Evolutionary conservation across 2,888 invertebrate genomes (phyloP).

Genomic region (Pycnomerus fuliginosus): DNA sequence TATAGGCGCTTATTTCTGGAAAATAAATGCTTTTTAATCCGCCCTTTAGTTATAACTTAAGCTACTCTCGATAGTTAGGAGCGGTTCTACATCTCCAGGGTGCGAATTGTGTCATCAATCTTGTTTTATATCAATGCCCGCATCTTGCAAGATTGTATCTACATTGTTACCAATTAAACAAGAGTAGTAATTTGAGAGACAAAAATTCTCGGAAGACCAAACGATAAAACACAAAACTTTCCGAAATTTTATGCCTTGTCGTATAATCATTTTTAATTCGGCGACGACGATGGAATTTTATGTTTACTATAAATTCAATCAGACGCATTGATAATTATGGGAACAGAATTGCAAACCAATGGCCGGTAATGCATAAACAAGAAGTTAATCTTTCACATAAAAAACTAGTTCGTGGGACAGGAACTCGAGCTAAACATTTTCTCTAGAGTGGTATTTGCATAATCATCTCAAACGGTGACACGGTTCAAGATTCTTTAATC

Average conservation of each 20-base stretch:
- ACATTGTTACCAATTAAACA: too few species aligned
- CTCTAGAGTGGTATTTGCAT: conserved; percentile 12
- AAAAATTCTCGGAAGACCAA: too few species aligned
- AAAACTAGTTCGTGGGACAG: not conserved
- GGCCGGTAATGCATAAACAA: conserved; percentile 3
- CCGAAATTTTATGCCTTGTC: too few species aligned
- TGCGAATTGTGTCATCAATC: not conserved
- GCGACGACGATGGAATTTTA: too few species aligned
- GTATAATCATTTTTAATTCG: too few species aligned
- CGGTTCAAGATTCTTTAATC: conserved; percentile 12
- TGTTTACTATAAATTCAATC: not conserved
- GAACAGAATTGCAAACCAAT: not conserved
- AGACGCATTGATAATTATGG: conserved; percentile 1
- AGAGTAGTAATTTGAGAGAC: too few species aligned
- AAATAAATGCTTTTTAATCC: too few species aligned
- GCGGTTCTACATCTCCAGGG: not conserved
- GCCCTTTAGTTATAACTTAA: not conserved
- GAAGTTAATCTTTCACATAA: conserved; percentile 5
- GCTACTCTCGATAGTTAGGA: not conserved
- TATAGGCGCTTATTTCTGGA: too few species aligned
- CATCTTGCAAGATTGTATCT: too few species aligned
- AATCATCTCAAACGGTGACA: conserved; percentile 15
- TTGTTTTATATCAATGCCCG: conserved; percentile 1
- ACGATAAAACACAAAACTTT: too few species aligned
- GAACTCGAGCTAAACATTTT: too few species aligned